Evolutionary conservation across 2,113 vertebrate genomes (phyloP).

Genomic region (Picathartes gymnocephalus): DNA sequence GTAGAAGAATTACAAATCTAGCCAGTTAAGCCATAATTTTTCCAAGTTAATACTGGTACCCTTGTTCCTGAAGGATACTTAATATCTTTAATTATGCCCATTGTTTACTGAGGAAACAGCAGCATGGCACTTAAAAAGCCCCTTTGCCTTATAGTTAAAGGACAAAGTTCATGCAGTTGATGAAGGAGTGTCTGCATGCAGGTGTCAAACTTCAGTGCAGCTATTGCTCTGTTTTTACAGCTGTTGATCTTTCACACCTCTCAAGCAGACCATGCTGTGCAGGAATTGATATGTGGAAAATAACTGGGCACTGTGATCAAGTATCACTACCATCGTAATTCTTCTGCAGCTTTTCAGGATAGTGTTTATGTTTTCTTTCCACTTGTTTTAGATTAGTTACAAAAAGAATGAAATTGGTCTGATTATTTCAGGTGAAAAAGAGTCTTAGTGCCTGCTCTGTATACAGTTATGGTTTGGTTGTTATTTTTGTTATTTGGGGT

Average conservation of each 20-base stretch:
- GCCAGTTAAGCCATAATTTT: conserved; percentile 9
- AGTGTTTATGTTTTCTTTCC: background rate
- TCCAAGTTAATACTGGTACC: background rate
- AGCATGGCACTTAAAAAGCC: conserved; percentile 16
- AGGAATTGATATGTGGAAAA: conserved; percentile 4
- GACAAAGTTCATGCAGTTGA: conserved; percentile 20
- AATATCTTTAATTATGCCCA: conserved; percentile 47
- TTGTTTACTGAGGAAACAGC: conserved; percentile 63
- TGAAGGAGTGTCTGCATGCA: background rate
- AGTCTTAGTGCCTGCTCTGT: background rate
- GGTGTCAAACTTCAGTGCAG: conserved; percentile 20
- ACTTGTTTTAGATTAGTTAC: background rate
- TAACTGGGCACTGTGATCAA: background rate
- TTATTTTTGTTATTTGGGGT: accelerated
- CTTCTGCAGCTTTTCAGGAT: background rate
- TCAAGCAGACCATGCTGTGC: background rate
- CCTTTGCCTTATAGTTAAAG: background rate
- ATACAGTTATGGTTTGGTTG: background rate
- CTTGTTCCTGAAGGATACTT: background rate
- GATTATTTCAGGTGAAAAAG: background rate
- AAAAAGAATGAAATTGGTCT: background rate
- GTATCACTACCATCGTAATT: background rate
- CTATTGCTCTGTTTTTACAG: conserved; percentile 53
- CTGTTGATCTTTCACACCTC: conserved; percentile 47
- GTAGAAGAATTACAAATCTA: conserved; percentile 17